Conservation (phyloP, 2,888 invertebrate species). For the Ryuthela nishihirai region DNA sequence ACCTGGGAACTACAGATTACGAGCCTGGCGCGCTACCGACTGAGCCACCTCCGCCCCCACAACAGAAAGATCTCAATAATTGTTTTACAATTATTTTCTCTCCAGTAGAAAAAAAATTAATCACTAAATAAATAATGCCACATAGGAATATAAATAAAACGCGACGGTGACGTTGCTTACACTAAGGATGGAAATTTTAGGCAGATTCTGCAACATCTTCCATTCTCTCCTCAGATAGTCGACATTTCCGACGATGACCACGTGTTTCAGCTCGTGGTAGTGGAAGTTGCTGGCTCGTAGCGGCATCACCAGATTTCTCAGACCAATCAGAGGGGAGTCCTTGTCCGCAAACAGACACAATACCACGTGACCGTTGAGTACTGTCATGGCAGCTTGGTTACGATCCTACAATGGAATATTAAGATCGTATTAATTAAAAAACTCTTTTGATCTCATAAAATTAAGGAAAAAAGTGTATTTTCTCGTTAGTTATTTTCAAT, state of each 20-base stretch:
- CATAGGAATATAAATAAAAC: too few relatives aligned
- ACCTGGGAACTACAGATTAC: too few relatives aligned
- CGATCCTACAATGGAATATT: constrained; percentile 74
- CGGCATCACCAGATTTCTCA: constrained; percentile 98
- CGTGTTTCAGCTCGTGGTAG: constrained; percentile 98
- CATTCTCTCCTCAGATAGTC: constrained; percentile 98
- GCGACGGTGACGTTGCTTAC: constrained; percentile 65
- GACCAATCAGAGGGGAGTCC: constrained; percentile 96
- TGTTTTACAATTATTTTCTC: too few relatives aligned
- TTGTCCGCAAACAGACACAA: constrained; percentile 99
- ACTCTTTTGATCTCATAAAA: too few relatives aligned
- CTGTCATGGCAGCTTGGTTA: constrained; percentile 98
- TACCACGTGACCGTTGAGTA: constrained; percentile 95
- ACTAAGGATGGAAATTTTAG: constrained; percentile 97
- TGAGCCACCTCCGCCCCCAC: too few relatives aligned
- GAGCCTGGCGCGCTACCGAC: too few relatives aligned
- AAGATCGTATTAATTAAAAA: too few relatives aligned
- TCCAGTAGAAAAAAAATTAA: too few relatives aligned
- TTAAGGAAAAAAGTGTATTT: too few relatives aligned
- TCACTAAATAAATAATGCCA: too few relatives aligned
- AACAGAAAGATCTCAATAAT: too few relatives aligned
- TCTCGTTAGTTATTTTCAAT: neutral
- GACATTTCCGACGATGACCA: constrained; percentile 97
- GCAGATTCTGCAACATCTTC: constrained; percentile 99
- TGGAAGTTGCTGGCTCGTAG: constrained; percentile 98